Evolutionary conservation across 1,140 invertebrate species (phyloP).

Genomic region (Drosophila neocordata): DNA sequence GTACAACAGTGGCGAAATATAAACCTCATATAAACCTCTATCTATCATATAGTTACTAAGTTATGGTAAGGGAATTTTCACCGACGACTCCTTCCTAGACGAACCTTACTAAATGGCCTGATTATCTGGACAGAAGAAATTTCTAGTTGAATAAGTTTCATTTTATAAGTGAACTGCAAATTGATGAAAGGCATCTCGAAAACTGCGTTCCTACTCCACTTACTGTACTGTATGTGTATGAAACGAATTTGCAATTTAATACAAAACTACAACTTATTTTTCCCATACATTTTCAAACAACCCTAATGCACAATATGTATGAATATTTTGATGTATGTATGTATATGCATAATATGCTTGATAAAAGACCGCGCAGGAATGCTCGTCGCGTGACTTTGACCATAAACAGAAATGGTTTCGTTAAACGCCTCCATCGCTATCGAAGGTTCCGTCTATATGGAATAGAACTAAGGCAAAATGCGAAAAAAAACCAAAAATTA

Average conservation of each 20-base stretch:
- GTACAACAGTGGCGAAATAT: too few species aligned
- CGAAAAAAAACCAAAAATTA: slow-evolving; percentile 57
- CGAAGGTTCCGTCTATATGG: slow-evolving; percentile 55
- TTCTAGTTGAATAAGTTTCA: too few species aligned
- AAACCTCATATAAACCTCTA: too few species aligned
- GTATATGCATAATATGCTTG: slow-evolving; percentile 9
- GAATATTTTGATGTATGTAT: neutral
- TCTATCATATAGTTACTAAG: too few species aligned
- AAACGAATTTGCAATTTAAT: neutral
- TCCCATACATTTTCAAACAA: neutral
- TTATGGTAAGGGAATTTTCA: too few species aligned
- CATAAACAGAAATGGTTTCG: slow-evolving; percentile 77
- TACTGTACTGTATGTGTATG: too few species aligned
- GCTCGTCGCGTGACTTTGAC: slow-evolving; percentile 68
- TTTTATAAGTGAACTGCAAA: too few species aligned
- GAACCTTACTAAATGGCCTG: too few species aligned
- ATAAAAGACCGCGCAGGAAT: slow-evolving; percentile 45
- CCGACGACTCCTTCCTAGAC: too few species aligned
- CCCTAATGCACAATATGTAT: slow-evolving; percentile 1
- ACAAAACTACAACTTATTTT: neutral
- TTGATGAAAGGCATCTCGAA: too few species aligned
- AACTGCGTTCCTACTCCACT: too few species aligned
- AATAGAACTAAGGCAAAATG: slow-evolving; percentile 47
- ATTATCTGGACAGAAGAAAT: too few species aligned
- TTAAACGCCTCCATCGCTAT: slow-evolving; percentile 77